Base-by-base conservation (phyloP, 1,140 invertebrate species). In the Fopius arisanus region DNA sequence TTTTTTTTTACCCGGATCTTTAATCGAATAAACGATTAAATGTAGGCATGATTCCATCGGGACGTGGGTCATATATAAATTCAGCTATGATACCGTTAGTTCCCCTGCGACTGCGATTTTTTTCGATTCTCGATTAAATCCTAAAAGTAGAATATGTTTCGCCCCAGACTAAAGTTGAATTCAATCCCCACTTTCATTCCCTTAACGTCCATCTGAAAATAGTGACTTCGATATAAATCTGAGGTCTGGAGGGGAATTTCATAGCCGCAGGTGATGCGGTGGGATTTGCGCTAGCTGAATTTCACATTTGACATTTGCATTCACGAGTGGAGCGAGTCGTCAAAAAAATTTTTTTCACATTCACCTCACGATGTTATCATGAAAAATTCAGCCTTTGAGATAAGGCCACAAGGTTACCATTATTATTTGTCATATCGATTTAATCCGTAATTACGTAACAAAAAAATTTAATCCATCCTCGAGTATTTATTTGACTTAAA, bases 401-500 rank as follows among this genome's bases (percentile, higher is more conserved):
- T 59, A 59, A 59, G 54, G 23, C 14, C 21, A 59, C 54, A 59
- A 59, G 54, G 54, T 59, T 59, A 14, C 19, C 54, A 59, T 59
- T 59, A 28, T 59, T 59, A 26, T 59, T 28, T 59, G 19, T 28
- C 4, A 48, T 48, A 16, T 14, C 23, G 23, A 14, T 59, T 59
- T 26, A 59, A 59, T 59, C 54, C 19, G 9, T 3, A 59, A 26
- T 59, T 59, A 59, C 26, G 23, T 59, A 59, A 59, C 12, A 7
- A 59, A n/a, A n/a, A n/a, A n/a, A n/a, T n/a, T 26, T 2, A 31
- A 26, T 54, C 28, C 28, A 67, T 29, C 19, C 70, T 59, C 66
- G 41, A 23, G 26, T 40, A n/a, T 43, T 31, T n/a, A n/a, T n/a
- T 75, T 68, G 51, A 73, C 70, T 77, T 70, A 31, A 74, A 66